Conservation (phyloP, 1,140 invertebrate genomes). For the Nylanderia fulva region DNA sequence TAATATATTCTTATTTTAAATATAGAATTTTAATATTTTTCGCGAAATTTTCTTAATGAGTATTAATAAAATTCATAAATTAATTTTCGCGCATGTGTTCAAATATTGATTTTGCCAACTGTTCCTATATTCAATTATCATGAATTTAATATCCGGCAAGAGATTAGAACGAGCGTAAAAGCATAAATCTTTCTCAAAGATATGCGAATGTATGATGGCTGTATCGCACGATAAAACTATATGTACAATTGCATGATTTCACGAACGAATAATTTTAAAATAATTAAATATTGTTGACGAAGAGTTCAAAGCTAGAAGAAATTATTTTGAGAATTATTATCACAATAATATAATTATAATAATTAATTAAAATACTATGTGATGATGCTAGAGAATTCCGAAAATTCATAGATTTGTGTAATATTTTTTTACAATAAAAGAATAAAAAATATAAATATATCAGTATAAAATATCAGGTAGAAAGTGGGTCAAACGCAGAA, state of each 20-base stretch:
- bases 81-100: neutral
- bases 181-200: neutral
- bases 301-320: no score
- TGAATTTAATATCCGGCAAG: neutral
- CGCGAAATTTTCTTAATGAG: neutral
- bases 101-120: neutral
- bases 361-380: no score
- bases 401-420: no score
- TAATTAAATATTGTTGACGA: conserved; percentile 16
- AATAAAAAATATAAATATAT: no score
- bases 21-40: neutral
- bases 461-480: no score
- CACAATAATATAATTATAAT: no score
- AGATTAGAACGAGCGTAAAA: neutral
- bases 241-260: conserved; percentile 21
- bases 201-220: conserved; percentile 6
- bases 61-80: neutral
- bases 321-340: no score
- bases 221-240: conserved; percentile 1
- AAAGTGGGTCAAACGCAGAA: no score
- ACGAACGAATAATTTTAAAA: conserved; percentile 18
- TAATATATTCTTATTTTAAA: no score
- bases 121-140: neutral
- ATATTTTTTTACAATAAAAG: no score
- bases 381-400: neutral